Evolutionary conservation across 2,888 invertebrate genomes (phyloP).

Genomic region (Dasypogon diadema): DNA sequence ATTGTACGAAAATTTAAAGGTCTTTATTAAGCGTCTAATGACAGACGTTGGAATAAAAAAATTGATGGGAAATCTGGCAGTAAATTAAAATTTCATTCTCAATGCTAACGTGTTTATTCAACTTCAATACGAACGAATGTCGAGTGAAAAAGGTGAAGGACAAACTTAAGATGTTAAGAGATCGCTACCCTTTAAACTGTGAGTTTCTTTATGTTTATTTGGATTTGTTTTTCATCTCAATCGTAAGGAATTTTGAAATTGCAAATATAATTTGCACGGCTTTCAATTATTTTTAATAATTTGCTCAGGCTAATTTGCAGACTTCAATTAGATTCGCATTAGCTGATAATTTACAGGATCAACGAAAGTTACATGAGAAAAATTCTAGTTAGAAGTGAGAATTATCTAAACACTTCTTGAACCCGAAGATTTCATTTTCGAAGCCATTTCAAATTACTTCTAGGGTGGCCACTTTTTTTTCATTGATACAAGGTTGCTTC

Average conservation of each 20-base stretch:
- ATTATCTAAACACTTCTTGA: too few species aligned
- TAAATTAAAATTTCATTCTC: not conserved
- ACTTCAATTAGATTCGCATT: constrained; percentile 1
- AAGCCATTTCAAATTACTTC: too few species aligned
- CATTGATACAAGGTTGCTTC: too few species aligned
- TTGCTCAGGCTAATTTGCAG: not conserved
- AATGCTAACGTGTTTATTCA: not conserved
- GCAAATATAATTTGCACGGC: not conserved
- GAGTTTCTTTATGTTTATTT: not conserved
- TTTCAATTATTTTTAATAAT: not conserved
- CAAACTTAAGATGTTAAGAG: not conserved
- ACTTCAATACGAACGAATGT: not conserved
- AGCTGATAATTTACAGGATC: not conserved
- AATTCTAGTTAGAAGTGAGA: too few species aligned
- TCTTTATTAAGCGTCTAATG: not conserved
- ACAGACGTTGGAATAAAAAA: not conserved
- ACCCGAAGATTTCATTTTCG: too few species aligned
- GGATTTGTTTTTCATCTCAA: not conserved
- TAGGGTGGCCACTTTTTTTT: too few species aligned
- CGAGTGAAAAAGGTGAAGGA: not conserved
- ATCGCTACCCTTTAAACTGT: not conserved
- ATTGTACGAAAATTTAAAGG: not conserved
- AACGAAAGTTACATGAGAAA: too few species aligned
- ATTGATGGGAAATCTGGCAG: not conserved
- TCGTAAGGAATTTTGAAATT: not conserved